Evolutionary conservation across 2,113 vertebrate genomes (phyloP), one percentile per base, ranked within the genome.

Genomic region (Hippolais icterina): DNA sequence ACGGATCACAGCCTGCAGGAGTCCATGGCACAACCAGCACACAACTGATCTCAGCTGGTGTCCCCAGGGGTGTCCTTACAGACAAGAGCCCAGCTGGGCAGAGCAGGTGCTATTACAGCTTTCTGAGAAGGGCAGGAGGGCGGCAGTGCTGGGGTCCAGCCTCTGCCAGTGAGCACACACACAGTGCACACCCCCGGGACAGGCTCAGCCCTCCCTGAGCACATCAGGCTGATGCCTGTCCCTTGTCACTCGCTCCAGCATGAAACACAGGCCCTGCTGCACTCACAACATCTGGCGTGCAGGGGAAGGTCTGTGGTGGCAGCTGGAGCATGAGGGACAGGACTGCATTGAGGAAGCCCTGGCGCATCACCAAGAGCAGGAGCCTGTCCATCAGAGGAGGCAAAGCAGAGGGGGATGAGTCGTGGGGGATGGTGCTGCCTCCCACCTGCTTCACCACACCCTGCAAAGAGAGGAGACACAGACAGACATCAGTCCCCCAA

Each of bases 351-450:
- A 97, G 33, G 33, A 97, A 93, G 57, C 23, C 16, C 61, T 82
- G 79, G 18, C 60, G 69, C 12, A 97, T 18, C 3, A 11, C 76
- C 82, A 96, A 0, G 61, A 89, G 12, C 53, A 97, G 10, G 1
- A 69, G 53, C 35, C 35, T 61, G 86, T 54, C 85, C 74, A 54
- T 3, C 81, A 96, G 64, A 0, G 75, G 52, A 3, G 96, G 97
- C 84, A 97, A 15, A 33, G 56, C 10, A 0, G 92, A 68, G 16
- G 93, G 24, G 6, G 83, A 85, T 0, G 94, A 87, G 29, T 91
- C 71, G 1, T 96, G 94, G 59, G 94, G 83, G 64, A 95, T 89
- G 88, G 96, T 37, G 66, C 27, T 66, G 63, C 94, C 92, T 59
- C 92, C 95, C 78, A 79, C 64, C 49, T 76, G 65, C 74, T 91